These are phyloP conservation scores for Antheraea assamensis DNA, from an alignment of 2,888 invertebrate genomes.

Conservation along the genomic window DNA sequence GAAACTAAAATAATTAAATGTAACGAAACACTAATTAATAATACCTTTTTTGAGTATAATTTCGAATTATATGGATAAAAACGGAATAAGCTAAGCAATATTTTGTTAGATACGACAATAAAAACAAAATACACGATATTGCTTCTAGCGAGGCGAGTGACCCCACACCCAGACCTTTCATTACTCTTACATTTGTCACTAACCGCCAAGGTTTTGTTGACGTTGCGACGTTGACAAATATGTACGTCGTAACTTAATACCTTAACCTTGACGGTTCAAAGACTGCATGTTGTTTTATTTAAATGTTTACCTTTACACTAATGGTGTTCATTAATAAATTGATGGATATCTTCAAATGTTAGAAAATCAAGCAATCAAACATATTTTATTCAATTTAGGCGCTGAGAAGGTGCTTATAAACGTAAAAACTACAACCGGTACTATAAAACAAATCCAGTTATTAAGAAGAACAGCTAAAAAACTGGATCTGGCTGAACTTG, in stretches of 20 bases:
- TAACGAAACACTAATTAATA: not conserved
- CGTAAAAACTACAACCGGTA: too few relatives aligned
- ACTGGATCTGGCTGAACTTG: too few relatives aligned
- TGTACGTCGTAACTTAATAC: not conserved
- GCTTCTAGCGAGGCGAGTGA: conserved; percentile 32
- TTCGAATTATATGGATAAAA: not conserved
- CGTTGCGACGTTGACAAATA: not conserved
- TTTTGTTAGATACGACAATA: conserved; percentile 30
- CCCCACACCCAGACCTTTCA: conserved; percentile 28
- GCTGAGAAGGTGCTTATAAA: too few relatives aligned
- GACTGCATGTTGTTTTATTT: not conserved
- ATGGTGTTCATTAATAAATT: not conserved
- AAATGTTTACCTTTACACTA: not conserved
- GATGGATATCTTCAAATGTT: too few relatives aligned
- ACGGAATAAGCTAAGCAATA: conserved; percentile 28
- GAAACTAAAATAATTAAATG: not conserved
- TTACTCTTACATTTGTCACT: conserved; percentile 35
- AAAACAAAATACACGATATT: conserved; percentile 36
- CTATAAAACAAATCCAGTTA: too few relatives aligned
- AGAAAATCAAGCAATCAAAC: too few relatives aligned
- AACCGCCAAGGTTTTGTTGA: conserved; percentile 13
- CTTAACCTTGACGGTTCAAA: not conserved
- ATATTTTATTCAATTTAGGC: too few relatives aligned
- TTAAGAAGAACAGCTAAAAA: too few relatives aligned
- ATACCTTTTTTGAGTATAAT: not conserved